Conservation (phyloP, 2,888 invertebrate genomes). For the Hydriomena furcata region DNA sequence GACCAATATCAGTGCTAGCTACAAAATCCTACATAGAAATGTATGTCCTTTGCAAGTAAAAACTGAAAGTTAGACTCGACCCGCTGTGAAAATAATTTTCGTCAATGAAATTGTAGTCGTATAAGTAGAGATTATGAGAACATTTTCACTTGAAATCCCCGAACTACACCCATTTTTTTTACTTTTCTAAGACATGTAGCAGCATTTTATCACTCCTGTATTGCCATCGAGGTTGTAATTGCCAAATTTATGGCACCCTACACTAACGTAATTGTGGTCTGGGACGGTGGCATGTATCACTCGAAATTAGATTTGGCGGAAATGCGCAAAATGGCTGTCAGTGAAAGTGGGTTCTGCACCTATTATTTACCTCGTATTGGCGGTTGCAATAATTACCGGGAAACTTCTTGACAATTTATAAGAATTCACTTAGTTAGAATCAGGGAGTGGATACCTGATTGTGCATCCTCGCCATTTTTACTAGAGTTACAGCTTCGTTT, state of each 20-base stretch:
- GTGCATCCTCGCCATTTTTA: too few species aligned
- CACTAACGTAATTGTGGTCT: constrained; percentile 77
- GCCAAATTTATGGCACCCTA: constrained; percentile 78
- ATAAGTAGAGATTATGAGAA: too few species aligned
- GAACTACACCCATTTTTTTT: background rate
- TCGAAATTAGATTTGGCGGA: constrained; percentile 74
- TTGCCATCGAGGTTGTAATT: constrained; percentile 74
- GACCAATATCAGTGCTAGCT: too few species aligned
- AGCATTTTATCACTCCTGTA: constrained; percentile 62
- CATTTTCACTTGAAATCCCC: background rate
- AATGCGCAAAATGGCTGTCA: constrained; percentile 61
- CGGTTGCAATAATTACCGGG: constrained; percentile 8
- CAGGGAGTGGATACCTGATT: background rate
- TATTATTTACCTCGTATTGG: constrained; percentile 40
- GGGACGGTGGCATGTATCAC: constrained; percentile 72
- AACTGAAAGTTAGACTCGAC: too few species aligned
- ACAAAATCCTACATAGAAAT: too few species aligned
- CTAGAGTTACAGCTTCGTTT: too few species aligned
- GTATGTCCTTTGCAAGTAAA: too few species aligned
- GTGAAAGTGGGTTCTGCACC: constrained; percentile 47
- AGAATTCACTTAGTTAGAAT: too few species aligned
- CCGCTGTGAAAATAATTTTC: too few species aligned
- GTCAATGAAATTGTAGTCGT: too few species aligned
- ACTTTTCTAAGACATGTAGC: constrained; percentile 29
- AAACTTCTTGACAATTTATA: constrained; percentile 1